A percentile compares a stretch with the other conserved stretches of the same genome.
These are phyloP conservation scores for Oegoconia quadripuncta DNA, from an alignment of 2,888 invertebrate species.

Conservation along the genomic window DNA sequence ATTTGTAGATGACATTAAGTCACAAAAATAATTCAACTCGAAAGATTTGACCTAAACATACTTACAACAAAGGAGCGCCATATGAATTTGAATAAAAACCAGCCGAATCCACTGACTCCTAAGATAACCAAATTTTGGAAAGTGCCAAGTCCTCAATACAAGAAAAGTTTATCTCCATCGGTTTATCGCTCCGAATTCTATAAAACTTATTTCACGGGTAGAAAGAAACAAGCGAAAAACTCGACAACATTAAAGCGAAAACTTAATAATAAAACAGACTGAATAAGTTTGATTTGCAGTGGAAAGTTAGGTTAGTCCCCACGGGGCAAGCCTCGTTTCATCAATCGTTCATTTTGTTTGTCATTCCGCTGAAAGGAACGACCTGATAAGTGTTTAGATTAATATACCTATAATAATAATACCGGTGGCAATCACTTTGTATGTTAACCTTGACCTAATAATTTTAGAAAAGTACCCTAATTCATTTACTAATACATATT, in stretches of 20 bases:
- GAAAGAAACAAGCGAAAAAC: background rate
- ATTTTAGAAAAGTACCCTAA: too few relatives aligned
- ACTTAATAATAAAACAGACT: background rate
- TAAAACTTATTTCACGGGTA: conserved; percentile 1
- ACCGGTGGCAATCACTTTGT: too few relatives aligned
- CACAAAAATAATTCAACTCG: too few relatives aligned
- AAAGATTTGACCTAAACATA: too few relatives aligned
- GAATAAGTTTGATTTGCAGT: conserved; percentile 1
- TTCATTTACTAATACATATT: too few relatives aligned
- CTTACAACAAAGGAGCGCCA: background rate
- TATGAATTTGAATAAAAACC: background rate
- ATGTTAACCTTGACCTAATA: too few relatives aligned
- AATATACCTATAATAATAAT: too few relatives aligned
- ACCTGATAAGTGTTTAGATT: too few relatives aligned
- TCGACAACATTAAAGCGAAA: background rate
- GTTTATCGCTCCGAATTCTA: background rate
- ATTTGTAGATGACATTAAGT: too few relatives aligned
- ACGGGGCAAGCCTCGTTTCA: background rate
- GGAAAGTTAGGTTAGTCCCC: background rate
- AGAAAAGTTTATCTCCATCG: background rate
- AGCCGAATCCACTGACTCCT: background rate
- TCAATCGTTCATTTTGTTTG: background rate
- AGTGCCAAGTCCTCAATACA: background rate
- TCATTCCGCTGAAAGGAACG: conserved; percentile 7
- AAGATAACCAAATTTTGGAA: background rate